These are phyloP conservation scores for Cryptocheilus praepositus DNA, from an alignment of 2,888 invertebrate species.

Conservation along the genomic window DNA sequence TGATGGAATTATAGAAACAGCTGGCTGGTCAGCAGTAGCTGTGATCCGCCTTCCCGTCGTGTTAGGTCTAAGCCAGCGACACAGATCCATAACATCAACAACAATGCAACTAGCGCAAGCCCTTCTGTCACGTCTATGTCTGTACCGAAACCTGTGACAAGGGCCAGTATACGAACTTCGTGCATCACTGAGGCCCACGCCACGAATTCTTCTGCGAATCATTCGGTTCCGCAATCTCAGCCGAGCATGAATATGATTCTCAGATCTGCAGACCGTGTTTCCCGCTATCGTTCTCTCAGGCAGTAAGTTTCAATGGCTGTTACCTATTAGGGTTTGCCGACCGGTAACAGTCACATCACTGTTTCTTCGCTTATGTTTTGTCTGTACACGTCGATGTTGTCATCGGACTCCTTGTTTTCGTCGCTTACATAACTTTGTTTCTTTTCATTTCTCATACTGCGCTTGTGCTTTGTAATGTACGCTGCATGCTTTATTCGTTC, in stretches of 20 bases:
- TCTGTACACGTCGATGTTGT: neutral
- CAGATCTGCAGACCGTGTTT: constrained; percentile 69
- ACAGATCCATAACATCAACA: constrained; percentile 58
- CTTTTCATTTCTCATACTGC: neutral
- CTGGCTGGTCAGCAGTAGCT: constrained; percentile 64
- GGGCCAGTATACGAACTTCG: constrained; percentile 64
- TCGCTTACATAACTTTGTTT: neutral
- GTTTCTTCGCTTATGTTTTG: constrained; percentile 19
- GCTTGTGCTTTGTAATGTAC: too few relatives aligned
- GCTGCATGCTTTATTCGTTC: too few relatives aligned
- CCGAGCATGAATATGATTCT: constrained; percentile 68
- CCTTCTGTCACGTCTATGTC: constrained; percentile 57
- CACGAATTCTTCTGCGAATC: constrained; percentile 62
- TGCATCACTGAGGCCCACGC: constrained; percentile 55
- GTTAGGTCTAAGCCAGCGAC: constrained; percentile 65
- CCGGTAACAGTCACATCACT: constrained; percentile 36
- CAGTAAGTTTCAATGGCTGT: constrained; percentile 68
- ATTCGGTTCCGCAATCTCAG: constrained; percentile 59
- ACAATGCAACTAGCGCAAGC: constrained; percentile 45
- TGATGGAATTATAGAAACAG: constrained; percentile 63
- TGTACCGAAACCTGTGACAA: constrained; percentile 65
- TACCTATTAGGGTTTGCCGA: constrained; percentile 31
- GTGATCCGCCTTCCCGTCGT: constrained; percentile 63
- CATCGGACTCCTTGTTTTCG: constrained; percentile 12
- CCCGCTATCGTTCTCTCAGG: constrained; percentile 67